Evolutionary conservation across 2,888 invertebrate genomes (phyloP), one percentile per base, ranked within the genome.

Genomic region (Zygaena filipendulae): DNA sequence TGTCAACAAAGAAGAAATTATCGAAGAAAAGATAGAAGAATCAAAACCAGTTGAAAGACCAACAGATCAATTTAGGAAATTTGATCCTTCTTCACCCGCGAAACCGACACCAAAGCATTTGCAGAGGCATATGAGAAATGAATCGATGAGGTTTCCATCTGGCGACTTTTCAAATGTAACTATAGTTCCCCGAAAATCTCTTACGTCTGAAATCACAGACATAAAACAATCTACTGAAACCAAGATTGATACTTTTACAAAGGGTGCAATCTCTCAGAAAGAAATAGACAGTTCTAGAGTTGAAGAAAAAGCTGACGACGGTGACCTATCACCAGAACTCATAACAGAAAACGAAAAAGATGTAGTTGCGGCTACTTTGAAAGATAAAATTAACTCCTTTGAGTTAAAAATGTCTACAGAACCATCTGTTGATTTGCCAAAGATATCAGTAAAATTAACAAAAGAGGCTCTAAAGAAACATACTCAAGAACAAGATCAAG

Each of bases 401-500:
- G 81, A 81, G 53, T 74, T 69, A 0, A 80, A 74, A 58, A 71
- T 80, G 47, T 51, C 53, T 0, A 66, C 70, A 41, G 72, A 79
- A 41, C 61, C 68, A 2, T 61, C 68, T 14, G 49, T 64, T 30
- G 81, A 82, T 31, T 41, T 60, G 11, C 59, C 74, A 30, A 77
- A 79, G 49, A 46, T 62, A 27, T 66, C 72, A 3, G 46, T 77
- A 1, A 81, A 81, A 46, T 48, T 81, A 35, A 81, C 81, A 3
- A 81, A 80, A 52, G 81, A 81, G 58, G 81, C 79, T 13, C 48
- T 82, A 22, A 80, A 79, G 43, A 80, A 75, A 42, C 81, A 80
- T 36, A 77, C 79, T 1, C 49, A 72, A 37, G 69, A 72, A 42
- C 79, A 80, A 42, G 77, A 75, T n/a, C 71, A 74, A 41, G 66